Evolutionary conservation across 2,888 invertebrate species (phyloP), one percentile per base, ranked within the genome.

Genomic region (Eupithecia abbreviata): DNA sequence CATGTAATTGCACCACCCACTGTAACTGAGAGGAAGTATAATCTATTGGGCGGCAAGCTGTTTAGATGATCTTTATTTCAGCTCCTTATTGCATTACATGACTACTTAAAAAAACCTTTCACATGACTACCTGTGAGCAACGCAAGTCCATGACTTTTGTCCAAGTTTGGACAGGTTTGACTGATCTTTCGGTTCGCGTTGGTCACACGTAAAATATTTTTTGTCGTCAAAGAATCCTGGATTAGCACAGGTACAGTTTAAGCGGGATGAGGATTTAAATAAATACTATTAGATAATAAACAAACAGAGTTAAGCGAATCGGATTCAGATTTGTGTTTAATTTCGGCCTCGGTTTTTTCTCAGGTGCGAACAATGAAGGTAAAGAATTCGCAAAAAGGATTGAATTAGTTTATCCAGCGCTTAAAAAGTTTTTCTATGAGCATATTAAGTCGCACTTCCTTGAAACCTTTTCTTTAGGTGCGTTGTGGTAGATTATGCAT

Each of bases 261-360:
- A 94, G 90, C 91, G 83, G 90, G 88, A 89, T 87, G 81, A 88
- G 90, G 90, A 90, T 92, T 93, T 92, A 93, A 92, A 90, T 90
- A 93, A 94, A 94, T 92, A 92, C 90, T 85, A 93, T 93, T 92
- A 93, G 88, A 90, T 89, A 90, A 92, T 90, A 91, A 92, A 92
- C 91, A 93, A 93, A 93, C 90, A 91, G 84, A 89, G 85, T 88
- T 87, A 83, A 88, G 86, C 80, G 85, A 90, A 88, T 87, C 85
- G 85, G 83, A 85, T 82, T 82, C 82, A 80, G 75, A 78, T 83
- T 78, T 77, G 80, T 84, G 84, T 85, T 82, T 82, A 81, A 80
- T 85, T 85, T 83, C 81, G 82, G 80, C 82, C 78, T 79, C 77
- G 73, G 77, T 85, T 88, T 90, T 87, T 90, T 88, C 86, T 82